A percentile compares a stretch with the other conserved stretches of the same genome.
phyloP scores from a whole-genome alignment of 2,888 invertebrate species.

The Eilema caniola region DNA sequence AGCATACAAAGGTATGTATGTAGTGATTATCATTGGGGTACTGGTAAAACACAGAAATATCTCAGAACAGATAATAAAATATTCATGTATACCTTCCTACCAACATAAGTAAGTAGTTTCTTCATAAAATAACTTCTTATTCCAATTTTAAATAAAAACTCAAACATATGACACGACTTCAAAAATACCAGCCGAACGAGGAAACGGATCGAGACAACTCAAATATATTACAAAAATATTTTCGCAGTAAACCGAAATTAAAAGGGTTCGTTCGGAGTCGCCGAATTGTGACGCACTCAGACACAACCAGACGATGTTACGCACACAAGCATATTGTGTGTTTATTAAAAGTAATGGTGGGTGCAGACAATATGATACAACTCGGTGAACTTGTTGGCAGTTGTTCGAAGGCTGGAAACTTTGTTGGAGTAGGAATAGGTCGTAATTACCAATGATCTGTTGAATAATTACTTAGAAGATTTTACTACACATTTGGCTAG shows the following conservation, averaged over 20 bases:
- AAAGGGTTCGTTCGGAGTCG: constrained; percentile 20
- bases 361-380: constrained; percentile 16
- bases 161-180: background rate
- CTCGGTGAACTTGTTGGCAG: constrained; percentile 5
- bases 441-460: background rate
- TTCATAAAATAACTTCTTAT: background rate
- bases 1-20: too few species aligned
- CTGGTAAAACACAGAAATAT: too few species aligned
- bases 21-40: too few species aligned
- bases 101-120: background rate
- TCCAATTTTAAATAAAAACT: constrained; percentile 7
- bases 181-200: constrained; percentile 17
- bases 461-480: background rate
- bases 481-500: background rate
- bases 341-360: constrained; percentile 32
- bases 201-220: constrained; percentile 15
- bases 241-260: constrained; percentile 13
- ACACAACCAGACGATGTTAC: constrained; percentile 50
- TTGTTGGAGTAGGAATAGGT: background rate
- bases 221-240: constrained; percentile 19
- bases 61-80: too few species aligned
- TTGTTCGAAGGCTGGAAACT: background rate
- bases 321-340: constrained; percentile 36
- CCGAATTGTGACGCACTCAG: constrained; percentile 62
- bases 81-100: background rate